Evolutionary conservation across 1,140 invertebrate species (phyloP), one percentile per base, ranked within the genome.

Genomic region (Zaprionus ornatus): DNA sequence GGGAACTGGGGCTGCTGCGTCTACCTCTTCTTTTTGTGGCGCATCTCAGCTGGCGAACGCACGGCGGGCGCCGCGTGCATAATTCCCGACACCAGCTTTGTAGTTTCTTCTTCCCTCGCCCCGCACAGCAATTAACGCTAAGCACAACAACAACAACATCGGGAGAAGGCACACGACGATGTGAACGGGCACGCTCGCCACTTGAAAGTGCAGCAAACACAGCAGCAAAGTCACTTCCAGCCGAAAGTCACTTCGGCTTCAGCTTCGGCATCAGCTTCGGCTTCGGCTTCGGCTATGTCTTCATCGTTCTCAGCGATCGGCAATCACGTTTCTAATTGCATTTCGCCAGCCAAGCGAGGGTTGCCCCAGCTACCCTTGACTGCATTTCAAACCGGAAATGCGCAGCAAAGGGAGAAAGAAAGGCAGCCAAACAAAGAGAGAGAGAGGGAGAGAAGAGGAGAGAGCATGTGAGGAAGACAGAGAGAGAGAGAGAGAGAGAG

Each of bases 11-110:
- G 12, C 12, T 37, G 10, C 7, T 4, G 15, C 5, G 19, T 71
- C 71, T 86, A 92, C 91, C 91, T 91, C 77, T 92, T 92, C 91
- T 92, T 92, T 59, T 92, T 92, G 67, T 92, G 91, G 48, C 91
- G 82, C 87, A 91, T 90, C 76, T 92, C 87, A 21, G 91, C 91
- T 63, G 91, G 91, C 71, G 91, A 92, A 73, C 91, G 91, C 72
- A 91, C 86, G 17, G 68, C 73, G 59, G 84, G 70, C 79, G 90
- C 74, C 71, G 78, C 83, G 69, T 91, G 90, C 90, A 91, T 91
- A 62, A 90, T 86, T 86, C 86, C 86, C 60, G 79, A 76, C 82
- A 90, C 86, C 86, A 90, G 79, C 68, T 90, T 90, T 80, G 74
- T 64, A 74, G 32, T 50, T 82, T 82, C 60, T 80, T 82, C 55